Evolutionary conservation across 1,140 invertebrate species (phyloP), one percentile per base, ranked within the genome.

Genomic region (Saccostrea echinata): DNA sequence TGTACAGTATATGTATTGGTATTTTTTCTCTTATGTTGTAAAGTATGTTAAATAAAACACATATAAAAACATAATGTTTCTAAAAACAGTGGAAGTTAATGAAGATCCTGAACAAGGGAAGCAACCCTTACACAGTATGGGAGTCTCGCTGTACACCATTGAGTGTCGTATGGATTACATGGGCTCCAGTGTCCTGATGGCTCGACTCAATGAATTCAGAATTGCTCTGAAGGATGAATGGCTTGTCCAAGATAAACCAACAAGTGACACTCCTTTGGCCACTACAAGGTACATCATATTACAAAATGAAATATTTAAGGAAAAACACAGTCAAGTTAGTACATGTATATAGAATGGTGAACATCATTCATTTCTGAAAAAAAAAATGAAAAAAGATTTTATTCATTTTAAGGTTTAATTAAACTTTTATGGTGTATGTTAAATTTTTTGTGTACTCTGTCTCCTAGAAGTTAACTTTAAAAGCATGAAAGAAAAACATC

Each of bases 131-230:
- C 98, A 99, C 95, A 97, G 97, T 80, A 95, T 98, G 55, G 97
- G 97, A n/a, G 93, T 98, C 80, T 97, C 97, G 93, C 96, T 99
- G 76, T 97, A 97, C 92, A 97, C 98, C 1, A 94, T 99, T 11
- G 98, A 99, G 94, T 96, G 98, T 87, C 96, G 98, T 27, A 95
- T 99, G 33, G 98, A 99, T 95, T 99, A 99, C 94, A 99, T 99
- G 98, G 98, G 98, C 84, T 98, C 97, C 11, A 96, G 95, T 91
- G 98, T 98, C 61, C 95, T 99, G 68, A 98, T 99, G 97, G 97
- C 97, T 0, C 95, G 98, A 83, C 97, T 99, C 4, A 98, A 97
- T 88, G 96, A 96, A 27, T 96, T 99, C 61, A 96, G 93, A 51
- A 97, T 98, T 1, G 87, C 90, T 11, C 76, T 95, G 24, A 90